Conservation (phyloP, 1,140 invertebrate species). For the Papilio xuthus region DNA sequence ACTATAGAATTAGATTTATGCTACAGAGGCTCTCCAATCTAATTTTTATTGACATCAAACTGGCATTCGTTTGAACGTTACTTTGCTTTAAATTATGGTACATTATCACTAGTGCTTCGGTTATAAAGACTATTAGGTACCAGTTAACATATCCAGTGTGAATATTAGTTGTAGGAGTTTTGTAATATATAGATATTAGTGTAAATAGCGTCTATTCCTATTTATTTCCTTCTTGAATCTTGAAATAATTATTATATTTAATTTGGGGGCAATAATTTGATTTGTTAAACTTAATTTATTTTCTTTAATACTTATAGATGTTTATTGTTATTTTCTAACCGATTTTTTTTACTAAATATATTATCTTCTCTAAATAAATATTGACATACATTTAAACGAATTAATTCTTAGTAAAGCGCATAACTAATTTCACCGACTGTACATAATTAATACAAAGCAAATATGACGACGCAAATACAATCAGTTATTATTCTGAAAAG, state of each 20-base stretch:
- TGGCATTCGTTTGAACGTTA: conserved; percentile 65
- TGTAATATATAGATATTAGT: conserved; percentile 77
- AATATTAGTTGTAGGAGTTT: conserved; percentile 68
- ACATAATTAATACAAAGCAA: conserved; percentile 46
- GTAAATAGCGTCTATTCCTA: conserved; percentile 66
- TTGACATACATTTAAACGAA: not conserved
- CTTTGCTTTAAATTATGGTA: conserved; percentile 53
- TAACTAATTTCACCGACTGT: not conserved
- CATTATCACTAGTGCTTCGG: conserved; percentile 66
- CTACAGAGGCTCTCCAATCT: conserved; percentile 65
- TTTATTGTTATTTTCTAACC: conserved; percentile 47
- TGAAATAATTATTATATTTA: conserved; percentile 61
- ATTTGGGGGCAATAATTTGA: conserved; percentile 71
- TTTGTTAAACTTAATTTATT: conserved; percentile 72
- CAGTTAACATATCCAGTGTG: conserved; percentile 78
- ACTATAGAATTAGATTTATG: conserved; percentile 53
- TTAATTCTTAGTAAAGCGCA: not conserved
- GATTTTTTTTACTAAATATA: conserved; percentile 6
- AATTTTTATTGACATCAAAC: conserved; percentile 47
- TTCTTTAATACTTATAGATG: conserved; percentile 55
- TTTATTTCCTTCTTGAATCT: conserved; percentile 68
- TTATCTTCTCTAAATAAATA: not conserved
- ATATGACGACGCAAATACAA: conserved; percentile 56
- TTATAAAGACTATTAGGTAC: conserved; percentile 74
- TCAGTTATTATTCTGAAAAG: conserved; percentile 55